Percentiles rank a stretch among this genome's conserved stretches.
Evolutionary conservation across 2,113 vertebrate genomes (phyloP).

Genomic region (Epinephelus fuscoguttatus): DNA sequence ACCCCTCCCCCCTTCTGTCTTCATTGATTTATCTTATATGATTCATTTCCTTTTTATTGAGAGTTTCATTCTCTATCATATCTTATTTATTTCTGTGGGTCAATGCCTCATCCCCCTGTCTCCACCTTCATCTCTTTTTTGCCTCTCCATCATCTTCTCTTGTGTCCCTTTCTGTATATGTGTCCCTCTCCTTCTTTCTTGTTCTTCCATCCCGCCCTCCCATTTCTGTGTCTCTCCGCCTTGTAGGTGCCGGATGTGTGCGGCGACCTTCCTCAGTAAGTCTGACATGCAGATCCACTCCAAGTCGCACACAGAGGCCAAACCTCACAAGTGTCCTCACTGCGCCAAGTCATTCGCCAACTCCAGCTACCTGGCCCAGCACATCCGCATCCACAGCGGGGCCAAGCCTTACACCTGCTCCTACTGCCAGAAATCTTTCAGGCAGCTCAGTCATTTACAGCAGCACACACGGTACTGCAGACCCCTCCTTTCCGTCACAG

Average conservation of each 20-base stretch:
- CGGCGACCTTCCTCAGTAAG: conserved; percentile 99
- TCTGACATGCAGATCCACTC: conserved; percentile 99
- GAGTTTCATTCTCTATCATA: conserved; percentile 32
- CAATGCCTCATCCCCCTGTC: conserved; percentile 21
- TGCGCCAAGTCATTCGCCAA: conserved; percentile 99
- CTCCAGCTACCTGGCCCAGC: conserved; percentile 99
- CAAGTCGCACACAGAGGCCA: conserved; percentile 99
- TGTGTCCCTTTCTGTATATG: conserved; percentile 26
- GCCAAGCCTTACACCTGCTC: conserved; percentile 99
- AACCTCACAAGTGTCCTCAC: conserved; percentile 99
- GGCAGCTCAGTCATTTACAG: conserved; percentile 99
- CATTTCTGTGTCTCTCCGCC: conserved; percentile 85
- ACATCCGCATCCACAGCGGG: conserved; percentile 99
- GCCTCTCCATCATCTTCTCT: conserved; percentile 10
- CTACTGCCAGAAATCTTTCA: conserved; percentile 99
- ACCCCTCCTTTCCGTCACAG: conserved; percentile 34
- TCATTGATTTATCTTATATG: conserved; percentile 38
- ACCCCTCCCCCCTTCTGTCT: not conserved
- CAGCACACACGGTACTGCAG: conserved; percentile 98
- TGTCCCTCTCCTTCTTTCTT: conserved; percentile 51
- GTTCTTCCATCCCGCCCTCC: conserved; percentile 68
- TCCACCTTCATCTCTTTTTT: conserved; percentile 3
- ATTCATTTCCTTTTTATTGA: conserved; percentile 35
- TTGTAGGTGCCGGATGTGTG: conserved; percentile 99
- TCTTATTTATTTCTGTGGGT: conserved; percentile 50